Base-by-base conservation (phyloP, 2,888 invertebrate genomes). In the Dorcus parallelipipedus region DNA sequence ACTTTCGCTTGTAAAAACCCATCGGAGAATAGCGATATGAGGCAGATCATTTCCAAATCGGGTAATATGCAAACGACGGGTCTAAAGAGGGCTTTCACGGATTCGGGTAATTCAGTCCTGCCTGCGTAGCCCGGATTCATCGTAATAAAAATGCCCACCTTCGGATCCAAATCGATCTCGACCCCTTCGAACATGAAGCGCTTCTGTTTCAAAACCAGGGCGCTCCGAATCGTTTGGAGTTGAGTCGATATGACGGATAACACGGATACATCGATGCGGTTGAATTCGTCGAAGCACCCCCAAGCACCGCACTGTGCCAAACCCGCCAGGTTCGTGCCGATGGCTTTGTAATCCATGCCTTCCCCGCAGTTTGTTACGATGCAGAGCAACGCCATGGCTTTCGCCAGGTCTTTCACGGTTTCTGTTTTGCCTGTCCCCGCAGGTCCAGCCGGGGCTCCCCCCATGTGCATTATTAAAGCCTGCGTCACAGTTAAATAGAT, bases 271-370 rank as follows among this genome's bases (percentile, higher is more conserved):
- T 95, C 94, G 65, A 97, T 95, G 39, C 95, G 83, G 78, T 96
- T 95, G 79, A 96, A 96, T 78, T 95, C 95, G 68, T 96, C 95
- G 73, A 96, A 96, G 75, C 95, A 96, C 1, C 95, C 96, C 96
- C 96, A 96, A 2, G 95, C 94, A 0, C 96, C 96, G 73, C 91
- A 92, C 74, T 93, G 91, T 54, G 89, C 89, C 52, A 93, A 79
- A 1, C 93, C 87, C 0, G 89, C 86, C 4, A 93, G 78, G 64
- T 89, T 91, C 41, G 86, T 86, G 5, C 88, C 88, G 50, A 93
- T 87, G 2, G 95, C 92, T 65, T 90, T 85, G 74, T 88, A 92
- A 79, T 95, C 94, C 93, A 95, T 94, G 14, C 93, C 93, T 78
- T 95, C 95, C 0, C 95, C 95, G 72, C 96, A 96, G 78, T 96